These are phyloP conservation scores for Drosophila limbata DNA, from an alignment of 2,888 invertebrate species.

Conservation along the genomic window DNA sequence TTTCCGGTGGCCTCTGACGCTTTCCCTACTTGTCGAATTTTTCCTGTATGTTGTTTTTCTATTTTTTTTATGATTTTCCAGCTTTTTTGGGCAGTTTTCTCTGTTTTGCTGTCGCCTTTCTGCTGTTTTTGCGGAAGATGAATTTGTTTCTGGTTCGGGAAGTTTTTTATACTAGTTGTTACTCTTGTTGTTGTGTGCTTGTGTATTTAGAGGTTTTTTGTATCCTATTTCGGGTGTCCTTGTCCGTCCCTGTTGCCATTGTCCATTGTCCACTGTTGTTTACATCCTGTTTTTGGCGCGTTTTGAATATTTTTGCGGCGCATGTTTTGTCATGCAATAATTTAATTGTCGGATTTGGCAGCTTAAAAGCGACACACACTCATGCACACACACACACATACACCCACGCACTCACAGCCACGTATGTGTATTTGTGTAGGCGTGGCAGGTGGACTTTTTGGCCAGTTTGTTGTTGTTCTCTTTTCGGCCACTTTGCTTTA, in stretches of 20 bases:
- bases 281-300: conserved; percentile 79
- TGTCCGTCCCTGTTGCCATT: conserved; percentile 28
- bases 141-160: conserved; percentile 53
- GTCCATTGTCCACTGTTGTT: conserved; percentile 53
- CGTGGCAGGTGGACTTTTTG: conserved; percentile 33
- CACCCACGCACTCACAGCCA: background rate
- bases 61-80: conserved; percentile 32
- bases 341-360: conserved; percentile 81
- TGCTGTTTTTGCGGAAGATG: conserved; percentile 57
- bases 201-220: conserved; percentile 49
- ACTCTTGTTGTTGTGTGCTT: conserved; percentile 25
- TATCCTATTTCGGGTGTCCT: conserved; percentile 15
- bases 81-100: conserved; percentile 18
- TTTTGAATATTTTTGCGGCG: conserved; percentile 80
- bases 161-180: conserved; percentile 35
- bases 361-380: conserved; percentile 64
- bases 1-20: conserved; percentile 47
- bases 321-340: conserved; percentile 80
- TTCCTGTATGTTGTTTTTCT: conserved; percentile 24
- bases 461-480: conserved; percentile 4
- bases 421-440: conserved; percentile 25
- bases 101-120: background rate
- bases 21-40: conserved; percentile 42
- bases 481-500: conserved; percentile 34
- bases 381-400: background rate